A percentile compares a stretch with the other conserved stretches of the same genome.
Evolutionary conservation across 2,888 invertebrate species (phyloP).

Genomic region (Melanostoma mellinum): DNA sequence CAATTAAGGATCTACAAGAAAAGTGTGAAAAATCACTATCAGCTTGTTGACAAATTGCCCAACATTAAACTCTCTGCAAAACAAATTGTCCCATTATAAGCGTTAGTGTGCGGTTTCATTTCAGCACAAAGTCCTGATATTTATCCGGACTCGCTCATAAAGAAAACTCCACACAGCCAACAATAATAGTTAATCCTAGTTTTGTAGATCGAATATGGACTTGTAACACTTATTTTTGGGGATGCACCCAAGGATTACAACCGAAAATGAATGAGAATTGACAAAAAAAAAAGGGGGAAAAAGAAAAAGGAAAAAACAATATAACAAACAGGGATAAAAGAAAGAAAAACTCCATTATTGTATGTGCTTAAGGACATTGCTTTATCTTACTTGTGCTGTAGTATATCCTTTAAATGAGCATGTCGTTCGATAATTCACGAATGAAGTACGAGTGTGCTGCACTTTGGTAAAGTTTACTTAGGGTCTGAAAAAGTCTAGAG

Average conservation of each 20-base stretch:
- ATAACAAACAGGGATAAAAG: conserved; percentile 4
- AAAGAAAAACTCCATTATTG: conserved; percentile 43
- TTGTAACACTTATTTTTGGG: conserved; percentile 53
- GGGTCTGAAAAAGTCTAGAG: neutral
- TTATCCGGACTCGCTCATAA: conserved; percentile 22
- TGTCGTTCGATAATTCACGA: conserved; percentile 64
- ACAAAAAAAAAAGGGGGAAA: conserved; percentile 6
- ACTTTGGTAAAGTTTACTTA: conserved; percentile 26
- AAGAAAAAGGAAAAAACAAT: conserved; percentile 9
- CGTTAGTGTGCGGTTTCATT: conserved; percentile 48
- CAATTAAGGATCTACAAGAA: conserved; percentile 67
- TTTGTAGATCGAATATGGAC: conserved; percentile 57
- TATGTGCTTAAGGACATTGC: conserved; percentile 60
- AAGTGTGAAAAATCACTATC: conserved; percentile 71
- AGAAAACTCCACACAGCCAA: conserved; percentile 30
- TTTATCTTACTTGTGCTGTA: conserved; percentile 41
- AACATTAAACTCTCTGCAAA: conserved; percentile 59
- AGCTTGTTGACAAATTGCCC: conserved; percentile 70
- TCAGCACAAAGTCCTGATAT: conserved; percentile 28
- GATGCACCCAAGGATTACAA: conserved; percentile 33
- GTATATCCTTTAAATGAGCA: conserved; percentile 60
- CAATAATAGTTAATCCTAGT: conserved; percentile 64
- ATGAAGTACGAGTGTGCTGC: conserved; percentile 45
- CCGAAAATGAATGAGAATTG: conserved; percentile 5
- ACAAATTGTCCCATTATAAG: conserved; percentile 66